Conservation (phyloP, 2,113 vertebrate species). For the Coturnix japonica region DNA sequence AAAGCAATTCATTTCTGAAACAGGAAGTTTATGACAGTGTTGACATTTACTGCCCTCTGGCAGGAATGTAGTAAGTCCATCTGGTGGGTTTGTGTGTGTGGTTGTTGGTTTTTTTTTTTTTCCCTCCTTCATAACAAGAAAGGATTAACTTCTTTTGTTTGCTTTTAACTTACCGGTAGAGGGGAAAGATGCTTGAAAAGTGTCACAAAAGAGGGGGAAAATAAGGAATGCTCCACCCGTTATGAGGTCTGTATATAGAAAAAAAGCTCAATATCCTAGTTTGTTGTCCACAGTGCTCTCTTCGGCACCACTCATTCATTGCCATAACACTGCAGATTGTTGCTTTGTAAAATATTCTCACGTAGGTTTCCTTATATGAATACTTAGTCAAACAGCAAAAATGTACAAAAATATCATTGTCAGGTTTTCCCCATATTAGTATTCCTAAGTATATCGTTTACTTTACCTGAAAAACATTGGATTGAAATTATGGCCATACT, state of each 20-base stretch:
- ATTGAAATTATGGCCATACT: background rate
- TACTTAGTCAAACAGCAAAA: background rate
- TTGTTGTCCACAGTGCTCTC: background rate
- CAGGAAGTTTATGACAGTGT: conserved; percentile 32
- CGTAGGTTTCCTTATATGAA: background rate
- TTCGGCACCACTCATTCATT: background rate
- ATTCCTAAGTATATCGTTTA: background rate
- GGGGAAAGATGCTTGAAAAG: background rate
- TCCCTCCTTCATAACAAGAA: background rate
- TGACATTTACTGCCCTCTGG: conserved; percentile 47
- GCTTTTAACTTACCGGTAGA: background rate
- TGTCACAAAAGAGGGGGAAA: background rate
- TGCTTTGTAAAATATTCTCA: background rate
- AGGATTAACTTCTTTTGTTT: background rate
- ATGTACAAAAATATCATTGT: background rate
- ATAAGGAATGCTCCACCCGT: background rate
- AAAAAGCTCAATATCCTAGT: background rate
- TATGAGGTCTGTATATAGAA: background rate
- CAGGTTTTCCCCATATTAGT: background rate
- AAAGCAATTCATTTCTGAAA: conserved; percentile 40
- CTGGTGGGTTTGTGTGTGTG: background rate
- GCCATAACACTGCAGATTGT: background rate
- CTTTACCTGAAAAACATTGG: background rate
- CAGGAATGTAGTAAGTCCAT: background rate
- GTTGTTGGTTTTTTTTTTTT: background rate